Evolutionary conservation across 2,888 invertebrate species (phyloP), one percentile per base, ranked within the genome.

Genomic region (Acanthosepion pharaonis): DNA sequence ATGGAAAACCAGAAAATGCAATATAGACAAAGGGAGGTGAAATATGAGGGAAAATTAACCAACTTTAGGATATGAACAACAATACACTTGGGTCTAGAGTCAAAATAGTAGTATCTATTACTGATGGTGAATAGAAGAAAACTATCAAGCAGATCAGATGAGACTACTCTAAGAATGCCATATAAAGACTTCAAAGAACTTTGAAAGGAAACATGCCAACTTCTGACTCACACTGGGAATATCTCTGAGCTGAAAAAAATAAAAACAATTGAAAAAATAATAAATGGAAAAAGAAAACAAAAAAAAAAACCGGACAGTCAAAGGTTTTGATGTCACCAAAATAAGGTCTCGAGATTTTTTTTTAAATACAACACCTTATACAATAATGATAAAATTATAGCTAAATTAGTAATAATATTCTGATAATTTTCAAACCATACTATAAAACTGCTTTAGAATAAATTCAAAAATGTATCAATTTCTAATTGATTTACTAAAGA

Each of bases 91-190:
- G 78, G 78, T n/a, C 9, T 78, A 78, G 78, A 78, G 78, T 78
- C 28, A 78, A n/a, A 78, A 42, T 42, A 42, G 28, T 78, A 28
- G 78, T 78, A 78, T 78, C n/a, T 28, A 78, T 78, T 78, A 78
- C 78, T 78, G 78, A 78, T 78, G 78, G 78, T 78, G 78, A 78
- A 78, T 78, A 78, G n/a, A 78, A 78, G 78, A 78, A 78, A 9
- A 25, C 55, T 55, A 55, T 55, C 55, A 55, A 55, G 55, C 55
- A 55, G 55, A 78, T 78, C 78, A 78, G 78, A 78, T 78, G 28
- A 28, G 78, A 78, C 78, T 78, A 78, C n/a, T 78, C 78, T 78
- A 78, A 78, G 78, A 78, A 78, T 78, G n/a, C n/a, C 78, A 78
- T 78, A 28, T 28, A 78, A 28, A 78, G n/a, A 78, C 78, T 78